Base-by-base conservation (phyloP, 2,888 invertebrate genomes). In the Oscheius sp. region DNA sequence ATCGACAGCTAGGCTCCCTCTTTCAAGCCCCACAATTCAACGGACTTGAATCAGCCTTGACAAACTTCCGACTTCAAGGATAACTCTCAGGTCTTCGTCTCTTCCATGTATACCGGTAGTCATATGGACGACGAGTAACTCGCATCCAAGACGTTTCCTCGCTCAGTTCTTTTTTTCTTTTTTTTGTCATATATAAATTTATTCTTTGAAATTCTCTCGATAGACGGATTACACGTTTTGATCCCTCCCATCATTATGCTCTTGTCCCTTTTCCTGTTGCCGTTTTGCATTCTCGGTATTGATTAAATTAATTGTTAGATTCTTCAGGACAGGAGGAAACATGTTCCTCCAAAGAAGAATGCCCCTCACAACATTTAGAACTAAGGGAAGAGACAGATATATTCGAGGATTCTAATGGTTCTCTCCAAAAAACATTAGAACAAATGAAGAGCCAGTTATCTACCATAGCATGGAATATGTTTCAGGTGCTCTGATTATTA, bases 21-120 rank as follows among this genome's bases (percentile, higher is more conserved):
- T 76, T 73, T 47, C 70, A 68, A n/a, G 74, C 77, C 2, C 76
- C 77, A 22, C 71, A 77, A 41, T 78, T 80, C 54, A 72, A 75
- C 4, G 74, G 80, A 24, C 73, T 82, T 38, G 80, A 79, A 45
- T 74, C 77, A 8, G 75, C 80, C 4, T 45, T 81, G 8, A 71
- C 77, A 49, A 77, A 78, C 50, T 74, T 81, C 73, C 75, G 74
- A 30, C 68, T 64, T 8, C 59, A 59, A 30, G 67, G 61, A 17
- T 67, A 47, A 57, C n/a, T n/a, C 30, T n/a, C 26, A 24, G 38
- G 24, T 26, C n/a, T 32, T 20, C 12, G 47, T 41, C 41, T n/a
- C 38, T 22, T n/a, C 38, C 38, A 59, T n/a, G n/a, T n/a, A 17
- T 59, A 59, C 59, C 59, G 59, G 59, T 59, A 59, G 54, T 54